Evolutionary conservation across 2,888 invertebrate genomes (phyloP).

Genomic region (Venusia cambrica): DNA sequence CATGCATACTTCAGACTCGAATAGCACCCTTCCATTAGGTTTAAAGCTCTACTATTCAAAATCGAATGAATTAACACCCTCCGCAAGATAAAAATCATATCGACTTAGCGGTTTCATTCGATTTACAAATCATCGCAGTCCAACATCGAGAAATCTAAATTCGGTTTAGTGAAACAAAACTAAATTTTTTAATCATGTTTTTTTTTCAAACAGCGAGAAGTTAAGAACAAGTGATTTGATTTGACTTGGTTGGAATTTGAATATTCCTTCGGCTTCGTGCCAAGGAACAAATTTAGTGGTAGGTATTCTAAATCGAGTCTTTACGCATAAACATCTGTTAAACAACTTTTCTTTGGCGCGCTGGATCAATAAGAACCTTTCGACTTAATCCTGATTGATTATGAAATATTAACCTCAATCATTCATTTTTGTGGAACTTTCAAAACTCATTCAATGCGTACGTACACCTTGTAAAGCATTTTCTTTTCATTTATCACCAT

Average conservation of each 20-base stretch:
- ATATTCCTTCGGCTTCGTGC: no score
- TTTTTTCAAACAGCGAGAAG: no score
- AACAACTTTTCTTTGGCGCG: constrained; percentile 19
- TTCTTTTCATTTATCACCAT: constrained; percentile 72
- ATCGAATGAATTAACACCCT: constrained; percentile 15
- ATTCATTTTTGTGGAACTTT: constrained; percentile 10
- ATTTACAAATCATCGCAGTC: constrained; percentile 10
- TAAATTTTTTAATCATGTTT: no score
- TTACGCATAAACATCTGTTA: constrained; percentile 10
- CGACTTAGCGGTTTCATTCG: constrained; percentile 10
- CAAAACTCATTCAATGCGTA: constrained; percentile 23
- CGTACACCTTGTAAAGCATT: constrained; percentile 59
- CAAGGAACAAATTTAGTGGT: no score
- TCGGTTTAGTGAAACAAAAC: constrained; percentile 19
- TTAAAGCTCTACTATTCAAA: constrained; percentile 16
- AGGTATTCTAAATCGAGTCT: no score
- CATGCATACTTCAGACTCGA: constrained; percentile 10
- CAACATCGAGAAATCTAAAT: constrained; percentile 16
- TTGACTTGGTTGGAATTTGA: no score
- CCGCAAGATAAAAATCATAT: constrained; percentile 5
- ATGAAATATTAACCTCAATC: neutral
- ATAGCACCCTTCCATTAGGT: constrained; percentile 15
- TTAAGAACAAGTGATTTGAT: no score
- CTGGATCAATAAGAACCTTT: constrained; percentile 4
- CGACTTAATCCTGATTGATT: constrained; percentile 17